Base-by-base conservation (phyloP, 1,140 invertebrate species). In the Adoxophyes honmai region DNA sequence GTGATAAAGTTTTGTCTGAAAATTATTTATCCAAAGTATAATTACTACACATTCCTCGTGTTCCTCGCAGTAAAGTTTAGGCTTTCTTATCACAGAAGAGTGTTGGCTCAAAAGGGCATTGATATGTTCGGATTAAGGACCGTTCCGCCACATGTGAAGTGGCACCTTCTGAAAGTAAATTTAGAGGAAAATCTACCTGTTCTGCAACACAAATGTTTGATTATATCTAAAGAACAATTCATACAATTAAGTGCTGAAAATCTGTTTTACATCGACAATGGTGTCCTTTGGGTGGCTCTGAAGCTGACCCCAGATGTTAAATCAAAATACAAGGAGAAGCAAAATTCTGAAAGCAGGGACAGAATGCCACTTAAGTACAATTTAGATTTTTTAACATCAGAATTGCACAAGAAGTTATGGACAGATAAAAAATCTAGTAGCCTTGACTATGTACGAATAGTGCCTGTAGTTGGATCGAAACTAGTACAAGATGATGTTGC, bases 11-110 rank as follows among this genome's bases (percentile, higher is more conserved):
- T 80, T 68, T 80, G 80, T 60, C 54, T 88, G 57, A 85, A 80
- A 81, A 35, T 88, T 44, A 59, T 81, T 34, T 88, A 84, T 77
- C 85, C 85, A 74, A 88, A 88, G 66, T 81, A 78, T 70, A 86
- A 88, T 66, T 66, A 58, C 34, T 71, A 77, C 38, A 64, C 62
- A 34, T 86, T 88, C 63, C 70, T 86, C 7, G 78, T 83, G 51
- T 88, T 74, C 58, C 71, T 88, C 18, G 72, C 79, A 52, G 81
- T 88, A 66, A 88, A 85, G 60, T 83, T 74, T 60, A 79, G 82
- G 64, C 74, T 84, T 64, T 70, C 68, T 61, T 62, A 65, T 42
- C 52, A 68, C 34, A 84, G 66, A 54, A 70, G 38, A 55, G 42
- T 52, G 10, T 42, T 59, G 34, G 54, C 28, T 33, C 38, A 14